phyloP scores from a whole-genome alignment of 2,888 invertebrate species.

The Polydrusus tereticollis region DNA sequence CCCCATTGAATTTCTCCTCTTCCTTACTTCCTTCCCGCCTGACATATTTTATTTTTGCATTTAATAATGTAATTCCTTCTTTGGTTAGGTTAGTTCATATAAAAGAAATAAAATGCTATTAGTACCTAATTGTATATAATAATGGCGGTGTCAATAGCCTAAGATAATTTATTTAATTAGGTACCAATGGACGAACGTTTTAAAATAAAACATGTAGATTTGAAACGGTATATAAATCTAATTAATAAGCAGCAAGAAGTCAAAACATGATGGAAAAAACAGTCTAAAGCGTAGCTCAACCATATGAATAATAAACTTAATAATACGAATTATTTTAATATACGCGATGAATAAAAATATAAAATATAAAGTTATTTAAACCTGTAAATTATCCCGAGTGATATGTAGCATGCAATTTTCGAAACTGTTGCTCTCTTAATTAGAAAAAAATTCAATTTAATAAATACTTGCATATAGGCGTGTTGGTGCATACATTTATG shows the following conservation, averaged over 20 bases:
- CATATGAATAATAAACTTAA: slow-evolving; percentile 34
- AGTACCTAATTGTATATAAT: no score
- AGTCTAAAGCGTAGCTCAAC: slow-evolving; percentile 19
- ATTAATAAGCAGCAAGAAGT: slow-evolving; percentile 9
- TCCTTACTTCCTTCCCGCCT: no score
- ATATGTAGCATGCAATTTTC: slow-evolving; percentile 41
- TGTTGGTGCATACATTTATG: slow-evolving; percentile 18
- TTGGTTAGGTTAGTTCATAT: no score
- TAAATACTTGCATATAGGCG: slow-evolving; percentile 13
- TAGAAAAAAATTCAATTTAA: slow-evolving; percentile 24
- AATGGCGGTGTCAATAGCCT: slow-evolving; percentile 14
- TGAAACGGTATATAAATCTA: slow-evolving; percentile 26
- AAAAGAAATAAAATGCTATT: no score
- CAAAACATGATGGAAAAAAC: slow-evolving; percentile 30
- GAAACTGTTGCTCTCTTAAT: slow-evolving; percentile 29
- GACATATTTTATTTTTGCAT: no score
- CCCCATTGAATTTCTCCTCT: no score
- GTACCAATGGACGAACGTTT: not conserved
- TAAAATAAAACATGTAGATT: slow-evolving; percentile 9
- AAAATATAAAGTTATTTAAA: slow-evolving; percentile 25
- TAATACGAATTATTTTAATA: slow-evolving; percentile 31
- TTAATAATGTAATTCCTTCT: no score
- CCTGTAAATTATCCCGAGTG: slow-evolving; percentile 38
- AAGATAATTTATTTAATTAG: not conserved
- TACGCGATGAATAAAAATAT: slow-evolving; percentile 33